Conservation (phyloP, 1,140 invertebrate genomes). For the Tetranychus cinnabarinus region DNA sequence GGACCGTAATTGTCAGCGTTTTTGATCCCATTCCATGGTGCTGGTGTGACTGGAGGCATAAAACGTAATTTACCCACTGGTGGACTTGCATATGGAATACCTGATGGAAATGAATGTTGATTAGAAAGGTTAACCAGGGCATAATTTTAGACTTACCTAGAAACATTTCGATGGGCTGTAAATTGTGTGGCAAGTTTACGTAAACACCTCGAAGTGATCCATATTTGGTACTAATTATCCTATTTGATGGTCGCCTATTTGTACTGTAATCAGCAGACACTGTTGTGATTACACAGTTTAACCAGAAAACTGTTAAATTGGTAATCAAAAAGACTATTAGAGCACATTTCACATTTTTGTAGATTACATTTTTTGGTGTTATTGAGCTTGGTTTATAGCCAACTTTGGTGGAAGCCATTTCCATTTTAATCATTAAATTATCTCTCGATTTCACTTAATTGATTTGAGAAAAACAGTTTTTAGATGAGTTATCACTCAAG, state of each 20-base stretch:
- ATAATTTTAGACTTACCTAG: constrained; percentile 30
- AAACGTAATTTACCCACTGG: constrained; percentile 43
- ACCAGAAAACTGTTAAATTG: too few relatives aligned
- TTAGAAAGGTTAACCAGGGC: neutral
- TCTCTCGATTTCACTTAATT: too few relatives aligned
- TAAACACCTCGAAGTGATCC: constrained; percentile 66
- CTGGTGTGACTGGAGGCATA: constrained; percentile 32
- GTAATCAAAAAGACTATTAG: too few relatives aligned
- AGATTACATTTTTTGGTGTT: too few relatives aligned
- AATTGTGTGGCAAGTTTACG: constrained; percentile 49
- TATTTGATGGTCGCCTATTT: neutral
- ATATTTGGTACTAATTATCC: constrained; percentile 50
- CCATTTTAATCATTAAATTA: too few relatives aligned
- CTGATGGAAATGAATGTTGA: constrained; percentile 7
- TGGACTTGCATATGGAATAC: constrained; percentile 55
- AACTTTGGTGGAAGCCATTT: too few relatives aligned
- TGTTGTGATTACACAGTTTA: too few relatives aligned
- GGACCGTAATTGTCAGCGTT: constrained; percentile 48
- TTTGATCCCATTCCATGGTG: constrained; percentile 66
- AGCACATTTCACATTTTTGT: too few relatives aligned
- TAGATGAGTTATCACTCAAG: too few relatives aligned
- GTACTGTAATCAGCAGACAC: neutral
- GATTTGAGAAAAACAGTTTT: too few relatives aligned
- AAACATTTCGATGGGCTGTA: constrained; percentile 76
- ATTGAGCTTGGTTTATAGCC: too few relatives aligned